Conservation (phyloP, 1,140 invertebrate species). For the Apis laboriosa region DNA sequence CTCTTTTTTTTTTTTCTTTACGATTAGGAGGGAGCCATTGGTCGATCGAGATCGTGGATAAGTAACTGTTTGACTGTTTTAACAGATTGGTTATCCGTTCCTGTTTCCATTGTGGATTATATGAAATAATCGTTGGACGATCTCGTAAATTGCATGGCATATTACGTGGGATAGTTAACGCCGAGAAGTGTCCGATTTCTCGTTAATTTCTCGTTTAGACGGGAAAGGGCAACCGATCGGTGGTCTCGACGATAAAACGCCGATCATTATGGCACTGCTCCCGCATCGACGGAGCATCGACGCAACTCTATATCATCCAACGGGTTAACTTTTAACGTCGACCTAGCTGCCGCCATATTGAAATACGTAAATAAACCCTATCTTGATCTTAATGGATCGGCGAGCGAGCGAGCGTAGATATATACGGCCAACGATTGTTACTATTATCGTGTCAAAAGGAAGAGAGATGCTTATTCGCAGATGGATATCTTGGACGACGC, state of each 20-base stretch:
- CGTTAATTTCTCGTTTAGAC: conserved; percentile 18
- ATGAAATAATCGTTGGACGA: neutral
- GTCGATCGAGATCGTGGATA: neutral
- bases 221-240: conserved; percentile 43
- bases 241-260: conserved; percentile 40
- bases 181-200: conserved; percentile 38
- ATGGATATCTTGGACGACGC: conserved; percentile 9
- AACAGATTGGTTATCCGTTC: neutral
- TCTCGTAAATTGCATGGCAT: neutral
- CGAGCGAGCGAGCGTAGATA: conserved; percentile 22
- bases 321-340: conserved; percentile 58
- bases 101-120: neutral
- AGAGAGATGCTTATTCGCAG: conserved; percentile 14
- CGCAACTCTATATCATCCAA: conserved; percentile 53
- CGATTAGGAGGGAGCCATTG: too few relatives aligned
- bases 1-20: too few relatives aligned
- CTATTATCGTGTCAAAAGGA: conserved; percentile 22
- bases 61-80: neutral
- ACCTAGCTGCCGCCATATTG: conserved; percentile 58
- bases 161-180: neutral
- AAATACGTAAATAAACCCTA: conserved; percentile 61
- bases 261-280: conserved; percentile 51
- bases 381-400: conserved; percentile 57
- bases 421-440: conserved; percentile 29
- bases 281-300: conserved; percentile 50